Evolutionary conservation across 2,888 invertebrate genomes (phyloP), one percentile per base, ranked within the genome.

Genomic region (Rhopalosiphum nymphaeae): DNA sequence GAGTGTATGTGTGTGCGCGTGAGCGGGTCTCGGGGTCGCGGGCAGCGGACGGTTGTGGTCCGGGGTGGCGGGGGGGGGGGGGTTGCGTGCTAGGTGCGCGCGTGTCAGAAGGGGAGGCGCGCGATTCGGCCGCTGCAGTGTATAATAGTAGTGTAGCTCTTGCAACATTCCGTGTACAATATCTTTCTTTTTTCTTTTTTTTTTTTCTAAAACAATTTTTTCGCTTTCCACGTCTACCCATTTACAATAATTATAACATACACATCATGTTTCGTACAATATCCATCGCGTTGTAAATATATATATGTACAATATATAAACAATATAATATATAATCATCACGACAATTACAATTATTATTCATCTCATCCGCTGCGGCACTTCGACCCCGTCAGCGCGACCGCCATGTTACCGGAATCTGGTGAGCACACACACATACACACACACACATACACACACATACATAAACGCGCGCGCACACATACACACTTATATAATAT

Each of bases 91-190:
- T 88, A 91, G 91, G 94, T 53, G 94, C 91, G 91, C 91, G 94
- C 13, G 87, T 90, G 93, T 94, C 93, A 56, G 89, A 91, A 89
- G 91, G 91, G 94, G 94, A 94, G 93, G 93, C 90, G 92, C 92
- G 93, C 93, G 90, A 94, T 86, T 90, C 93, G 90, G 90, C 93
- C 89, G 93, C 93, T 88, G 92, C 92, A 90, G 87, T 67, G 93
- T 89, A 93, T 61, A 90, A 94, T 94, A 90, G 93, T 94, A 94
- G 93, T 94, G 93, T 94, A 94, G 93, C 93, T 94, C 93, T 94
- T 90, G 93, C 93, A 94, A 94, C 93, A 94, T 94, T 94, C 93
- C 85, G 90, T 21, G 93, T 90, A 94, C 90, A 86, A 90, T 90
- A 90, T 90, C 90, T 90, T 94, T 94, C 93, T 94, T 94, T 94